Evolutionary conservation across 2,797 vertebrate species (phyloP).

Genomic region (Sebastes iracundus): DNA sequence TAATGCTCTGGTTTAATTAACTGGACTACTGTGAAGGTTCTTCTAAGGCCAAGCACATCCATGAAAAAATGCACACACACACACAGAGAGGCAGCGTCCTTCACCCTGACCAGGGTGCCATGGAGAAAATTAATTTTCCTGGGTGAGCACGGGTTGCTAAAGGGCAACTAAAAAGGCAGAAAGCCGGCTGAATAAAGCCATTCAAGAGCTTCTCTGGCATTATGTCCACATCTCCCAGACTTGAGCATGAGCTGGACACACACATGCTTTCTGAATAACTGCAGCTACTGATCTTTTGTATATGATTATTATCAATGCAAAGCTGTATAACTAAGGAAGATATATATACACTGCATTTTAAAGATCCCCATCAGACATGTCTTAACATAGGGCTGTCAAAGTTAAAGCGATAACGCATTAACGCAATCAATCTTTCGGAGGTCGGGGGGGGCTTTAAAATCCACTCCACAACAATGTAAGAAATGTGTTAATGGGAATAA

Average conservation of each 20-base stretch:
- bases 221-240: not conserved
- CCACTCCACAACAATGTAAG: not conserved
- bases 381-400: too few relatives aligned
- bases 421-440: too few relatives aligned
- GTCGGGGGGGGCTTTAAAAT: not conserved
- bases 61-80: conserved; percentile 13
- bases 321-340: too few relatives aligned
- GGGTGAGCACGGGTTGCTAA: conserved; percentile 18
- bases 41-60: conserved; percentile 23
- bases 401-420: too few relatives aligned
- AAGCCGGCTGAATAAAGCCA: conserved; percentile 33
- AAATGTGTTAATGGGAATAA: too few relatives aligned
- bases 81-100: not conserved
- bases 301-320: not conserved
- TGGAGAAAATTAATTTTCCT: conserved; percentile 47
- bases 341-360: too few relatives aligned
- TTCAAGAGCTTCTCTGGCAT: not conserved
- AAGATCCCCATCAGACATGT: too few relatives aligned
- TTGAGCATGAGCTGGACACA: not conserved
- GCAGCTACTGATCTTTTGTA: too few relatives aligned
- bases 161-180: conserved; percentile 35
- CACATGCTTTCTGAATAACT: not conserved
- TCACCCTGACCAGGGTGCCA: conserved; percentile 9
- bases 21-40: conserved; percentile 12
- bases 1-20: conserved; percentile 41